phyloP scores from a whole-genome alignment of 2,888 invertebrate species.

The Mellilla xanthometata region DNA sequence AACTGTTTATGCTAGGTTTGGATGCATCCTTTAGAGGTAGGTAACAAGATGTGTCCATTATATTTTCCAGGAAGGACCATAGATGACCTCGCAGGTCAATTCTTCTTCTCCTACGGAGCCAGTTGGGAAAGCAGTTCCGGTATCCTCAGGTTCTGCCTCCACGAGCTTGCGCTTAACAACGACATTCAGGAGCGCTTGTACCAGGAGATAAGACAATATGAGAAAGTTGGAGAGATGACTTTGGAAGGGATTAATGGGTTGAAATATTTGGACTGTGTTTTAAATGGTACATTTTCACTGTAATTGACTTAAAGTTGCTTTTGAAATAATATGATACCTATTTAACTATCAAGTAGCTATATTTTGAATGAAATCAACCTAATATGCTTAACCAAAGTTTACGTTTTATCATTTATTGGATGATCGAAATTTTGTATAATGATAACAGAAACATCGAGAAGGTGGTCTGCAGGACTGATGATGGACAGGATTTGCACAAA shows the following conservation, averaged over 20 bases:
- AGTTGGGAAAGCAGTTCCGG: slow-evolving; percentile 64
- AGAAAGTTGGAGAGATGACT: slow-evolving; percentile 38
- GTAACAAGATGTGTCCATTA: no score
- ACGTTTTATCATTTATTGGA: no score
- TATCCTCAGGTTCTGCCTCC: slow-evolving; percentile 51
- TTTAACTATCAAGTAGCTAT: no score
- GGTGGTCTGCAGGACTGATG: slow-evolving; percentile 62
- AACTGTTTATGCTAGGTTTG: no score
- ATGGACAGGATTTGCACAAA: slow-evolving; percentile 71
- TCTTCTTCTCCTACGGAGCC: slow-evolving; percentile 65
- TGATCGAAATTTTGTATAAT: no score
- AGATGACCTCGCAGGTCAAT: slow-evolving; percentile 62
- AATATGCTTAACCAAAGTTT: no score
- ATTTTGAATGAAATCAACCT: no score
- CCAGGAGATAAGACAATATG: slow-evolving; percentile 49
- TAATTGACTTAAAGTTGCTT: no score
- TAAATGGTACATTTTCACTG: slow-evolving; percentile 56
- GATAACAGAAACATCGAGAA: slow-evolving; percentile 50
- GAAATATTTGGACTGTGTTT: slow-evolving; percentile 54
- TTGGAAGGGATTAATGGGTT: slow-evolving; percentile 49
- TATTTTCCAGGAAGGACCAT: slow-evolving; percentile 55
- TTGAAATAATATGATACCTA: no score
- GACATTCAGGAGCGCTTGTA: slow-evolving; percentile 65
- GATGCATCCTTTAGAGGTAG: no score
- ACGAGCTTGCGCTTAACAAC: slow-evolving; percentile 49